phyloP scores from a whole-genome alignment of 2,113 vertebrate genomes.

The Lagopus muta region DNA sequence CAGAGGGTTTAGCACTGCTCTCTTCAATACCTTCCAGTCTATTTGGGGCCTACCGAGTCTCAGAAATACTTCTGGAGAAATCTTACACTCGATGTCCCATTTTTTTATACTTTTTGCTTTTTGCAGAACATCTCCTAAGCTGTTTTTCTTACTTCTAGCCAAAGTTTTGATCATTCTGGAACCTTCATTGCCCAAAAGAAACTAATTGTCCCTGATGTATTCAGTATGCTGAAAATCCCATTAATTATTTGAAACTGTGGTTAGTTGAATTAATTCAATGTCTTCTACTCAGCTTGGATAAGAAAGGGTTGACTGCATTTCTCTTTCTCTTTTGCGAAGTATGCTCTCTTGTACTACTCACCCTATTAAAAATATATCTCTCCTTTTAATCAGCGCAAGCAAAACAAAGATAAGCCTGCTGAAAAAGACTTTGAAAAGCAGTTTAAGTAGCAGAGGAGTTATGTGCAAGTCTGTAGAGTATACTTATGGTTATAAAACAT shows the following conservation, averaged over 20 bases:
- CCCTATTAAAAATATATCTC: slow-evolving; percentile 67
- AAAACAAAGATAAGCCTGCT: slow-evolving; percentile 63
- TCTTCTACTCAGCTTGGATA: slow-evolving; percentile 35
- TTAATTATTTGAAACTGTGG: slow-evolving; percentile 35
- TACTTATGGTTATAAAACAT: slow-evolving; percentile 62
- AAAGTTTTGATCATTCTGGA: not conserved
- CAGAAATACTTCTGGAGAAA: not conserved
- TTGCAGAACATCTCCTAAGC: not conserved
- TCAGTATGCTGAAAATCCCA: slow-evolving; percentile 32
- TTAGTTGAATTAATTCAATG: slow-evolving; percentile 47
- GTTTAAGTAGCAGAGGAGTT: slow-evolving; percentile 56
- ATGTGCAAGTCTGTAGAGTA: slow-evolving; percentile 43
- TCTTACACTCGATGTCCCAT: not conserved
- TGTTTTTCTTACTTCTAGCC: not conserved
- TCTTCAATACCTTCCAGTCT: not conserved
- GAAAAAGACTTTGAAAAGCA: slow-evolving; percentile 45
- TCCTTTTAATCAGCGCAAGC: slow-evolving; percentile 63
- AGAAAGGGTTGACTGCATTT: slow-evolving; percentile 50
- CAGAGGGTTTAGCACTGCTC: not conserved
- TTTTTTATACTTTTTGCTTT: not conserved
- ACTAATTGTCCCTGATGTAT: not conserved
- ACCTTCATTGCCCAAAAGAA: not conserved
- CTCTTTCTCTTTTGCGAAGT: slow-evolving; percentile 33
- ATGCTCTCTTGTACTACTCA: slow-evolving; percentile 44
- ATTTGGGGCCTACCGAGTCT: not conserved